These are phyloP conservation scores for Cheilosia vulpina DNA, from an alignment of 2,888 invertebrate species.

Conservation along the genomic window DNA sequence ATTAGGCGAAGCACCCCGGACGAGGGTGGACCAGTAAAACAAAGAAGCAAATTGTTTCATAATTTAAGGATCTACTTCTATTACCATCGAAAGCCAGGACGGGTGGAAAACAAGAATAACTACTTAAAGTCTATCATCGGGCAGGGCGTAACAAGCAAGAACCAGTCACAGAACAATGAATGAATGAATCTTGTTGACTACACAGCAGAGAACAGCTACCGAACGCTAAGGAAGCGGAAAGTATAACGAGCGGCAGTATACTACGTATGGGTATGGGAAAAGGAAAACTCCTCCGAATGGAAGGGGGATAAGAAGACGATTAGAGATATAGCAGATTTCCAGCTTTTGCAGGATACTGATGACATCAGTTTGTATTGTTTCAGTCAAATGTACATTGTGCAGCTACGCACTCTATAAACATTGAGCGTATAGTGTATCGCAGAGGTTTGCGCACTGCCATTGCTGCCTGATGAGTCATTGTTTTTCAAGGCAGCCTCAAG, in stretches of 20 bases:
- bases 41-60: conserved; percentile 71
- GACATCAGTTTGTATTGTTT: conserved; percentile 71
- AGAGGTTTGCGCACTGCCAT: not conserved
- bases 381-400: conserved; percentile 19
- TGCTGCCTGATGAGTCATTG: conserved; percentile 70
- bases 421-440: not conserved
- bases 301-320: conserved; percentile 67
- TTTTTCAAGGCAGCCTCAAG: conserved; percentile 63
- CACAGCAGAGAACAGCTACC: not conserved
- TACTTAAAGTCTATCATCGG: conserved; percentile 59
- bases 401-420: not conserved
- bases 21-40: not conserved
- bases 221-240: conserved; percentile 46
- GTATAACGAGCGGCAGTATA: conserved; percentile 29
- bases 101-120: conserved; percentile 34
- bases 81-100: conserved; percentile 6
- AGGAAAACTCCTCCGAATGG: conserved; percentile 12
- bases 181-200: conserved; percentile 55
- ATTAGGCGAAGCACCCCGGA: conserved; percentile 29
- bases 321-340: conserved; percentile 70
- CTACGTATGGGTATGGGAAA: not conserved
- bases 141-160: conserved; percentile 54
- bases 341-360: conserved; percentile 61
- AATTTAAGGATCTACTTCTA: conserved; percentile 54
- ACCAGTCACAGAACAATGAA: conserved; percentile 55